Evolutionary conservation across 2,113 vertebrate species (phyloP).

Genomic region (Dasyprocta punctata): DNA sequence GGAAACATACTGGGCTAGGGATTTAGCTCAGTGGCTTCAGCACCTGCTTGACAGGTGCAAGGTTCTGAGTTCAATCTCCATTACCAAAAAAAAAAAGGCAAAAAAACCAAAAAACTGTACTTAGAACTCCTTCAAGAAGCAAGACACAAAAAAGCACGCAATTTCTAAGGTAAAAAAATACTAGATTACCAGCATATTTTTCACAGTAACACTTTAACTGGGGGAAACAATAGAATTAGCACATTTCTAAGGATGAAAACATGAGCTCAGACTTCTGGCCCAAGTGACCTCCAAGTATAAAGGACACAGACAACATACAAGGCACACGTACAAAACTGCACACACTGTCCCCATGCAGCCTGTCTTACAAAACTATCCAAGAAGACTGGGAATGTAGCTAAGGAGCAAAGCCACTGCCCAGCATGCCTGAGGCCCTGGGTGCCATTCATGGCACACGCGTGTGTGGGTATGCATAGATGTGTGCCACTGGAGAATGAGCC

Average conservation of each 20-base stretch:
- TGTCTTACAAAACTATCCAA: not conserved
- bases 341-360: not conserved
- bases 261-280: not conserved
- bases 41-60: too few species aligned
- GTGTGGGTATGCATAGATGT: not conserved
- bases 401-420: not conserved
- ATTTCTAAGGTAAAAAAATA: not conserved
- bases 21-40: too few species aligned
- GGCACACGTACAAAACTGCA: not conserved
- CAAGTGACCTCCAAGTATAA: not conserved
- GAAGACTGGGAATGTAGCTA: not conserved
- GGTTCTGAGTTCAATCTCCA: too few species aligned
- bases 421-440: not conserved
- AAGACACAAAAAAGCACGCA: not conserved
- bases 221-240: not conserved
- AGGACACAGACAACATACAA: not conserved
- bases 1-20: not conserved
- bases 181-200: not conserved
- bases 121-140: not conserved
- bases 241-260: slow-evolving; percentile 17
- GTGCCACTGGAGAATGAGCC: not conserved
- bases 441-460: not conserved
- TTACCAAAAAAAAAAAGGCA: too few species aligned
- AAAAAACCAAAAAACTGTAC: too few species aligned
- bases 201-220: not conserved